Evolutionary conservation across 1,140 invertebrate genomes (phyloP).

Genomic region (Stenopsyche tienmushanensis): DNA sequence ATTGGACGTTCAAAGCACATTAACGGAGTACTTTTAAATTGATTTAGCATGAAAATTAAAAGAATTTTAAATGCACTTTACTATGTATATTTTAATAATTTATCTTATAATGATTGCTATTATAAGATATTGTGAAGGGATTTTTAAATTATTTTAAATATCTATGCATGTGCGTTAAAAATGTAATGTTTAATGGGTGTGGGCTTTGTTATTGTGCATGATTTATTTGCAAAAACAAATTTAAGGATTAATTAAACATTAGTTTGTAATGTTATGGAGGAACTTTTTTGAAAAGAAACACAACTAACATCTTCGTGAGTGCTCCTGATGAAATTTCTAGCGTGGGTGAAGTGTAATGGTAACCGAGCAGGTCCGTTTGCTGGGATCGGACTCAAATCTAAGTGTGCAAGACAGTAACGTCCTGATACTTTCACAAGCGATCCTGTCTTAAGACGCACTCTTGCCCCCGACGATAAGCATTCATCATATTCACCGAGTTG

Average conservation of each 20-base stretch:
- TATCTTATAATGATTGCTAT: too few relatives aligned
- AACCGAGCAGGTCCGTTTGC: slow-evolving; percentile 53
- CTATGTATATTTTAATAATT: too few relatives aligned
- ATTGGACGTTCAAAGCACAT: too few relatives aligned
- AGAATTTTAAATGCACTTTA: too few relatives aligned
- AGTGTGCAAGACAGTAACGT: slow-evolving; percentile 66
- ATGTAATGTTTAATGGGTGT: too few relatives aligned
- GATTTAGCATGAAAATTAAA: too few relatives aligned
- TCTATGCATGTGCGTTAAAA: too few relatives aligned
- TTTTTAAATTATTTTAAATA: too few relatives aligned
- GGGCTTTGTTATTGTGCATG: too few relatives aligned
- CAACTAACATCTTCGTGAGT: slow-evolving; percentile 64
- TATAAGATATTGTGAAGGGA: too few relatives aligned
- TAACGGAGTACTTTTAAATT: too few relatives aligned
- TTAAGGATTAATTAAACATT: not conserved
- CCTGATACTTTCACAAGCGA: slow-evolving; percentile 61
- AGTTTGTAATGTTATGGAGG: not conserved
- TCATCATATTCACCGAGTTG: slow-evolving; percentile 72
- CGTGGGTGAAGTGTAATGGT: slow-evolving; percentile 62
- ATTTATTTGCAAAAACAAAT: not conserved
- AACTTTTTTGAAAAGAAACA: too few relatives aligned
- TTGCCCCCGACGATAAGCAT: slow-evolving; percentile 60
- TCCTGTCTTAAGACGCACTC: slow-evolving; percentile 56
- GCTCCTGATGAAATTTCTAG: slow-evolving; percentile 61
- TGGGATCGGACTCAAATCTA: slow-evolving; percentile 60